These are phyloP conservation scores for Oedothorax gibbosus DNA, from an alignment of 1,140 invertebrate species.

Conservation along the genomic window DNA sequence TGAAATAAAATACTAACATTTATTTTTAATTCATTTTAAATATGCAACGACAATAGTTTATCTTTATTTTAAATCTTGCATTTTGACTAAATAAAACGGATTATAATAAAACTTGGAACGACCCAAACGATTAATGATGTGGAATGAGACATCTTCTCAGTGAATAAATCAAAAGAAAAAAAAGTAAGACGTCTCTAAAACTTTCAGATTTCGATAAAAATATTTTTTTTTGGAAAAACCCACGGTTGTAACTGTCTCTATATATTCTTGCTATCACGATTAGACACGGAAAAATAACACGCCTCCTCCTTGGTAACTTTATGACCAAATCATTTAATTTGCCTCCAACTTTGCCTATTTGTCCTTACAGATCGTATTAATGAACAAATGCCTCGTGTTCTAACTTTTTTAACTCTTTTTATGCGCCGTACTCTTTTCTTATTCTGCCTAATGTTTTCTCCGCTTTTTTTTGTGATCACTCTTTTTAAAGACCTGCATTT, in stretches of 20 bases:
- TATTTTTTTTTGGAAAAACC: slow-evolving; percentile 20
- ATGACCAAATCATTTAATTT: slow-evolving; percentile 54
- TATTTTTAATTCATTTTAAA: no score
- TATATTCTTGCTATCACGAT: slow-evolving; percentile 51
- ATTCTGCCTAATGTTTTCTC: slow-evolving; percentile 3
- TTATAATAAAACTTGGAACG: slow-evolving; percentile 12
- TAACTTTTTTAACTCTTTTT: slow-evolving; percentile 41
- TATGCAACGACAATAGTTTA: no score
- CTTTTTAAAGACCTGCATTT: slow-evolving; percentile 22
- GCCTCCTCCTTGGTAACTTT: slow-evolving; percentile 40
- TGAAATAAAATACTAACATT: no score
- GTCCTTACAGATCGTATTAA: slow-evolving; percentile 38
- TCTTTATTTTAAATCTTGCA: no score
- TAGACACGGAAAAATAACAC: slow-evolving; percentile 56
- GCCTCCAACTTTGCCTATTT: slow-evolving; percentile 31
- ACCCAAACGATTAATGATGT: slow-evolving; percentile 40
- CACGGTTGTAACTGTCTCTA: slow-evolving; percentile 41
- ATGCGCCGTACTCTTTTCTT: slow-evolving; percentile 18
- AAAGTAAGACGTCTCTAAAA: slow-evolving; percentile 12
- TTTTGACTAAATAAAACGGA: no score
- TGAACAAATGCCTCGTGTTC: slow-evolving; percentile 56
- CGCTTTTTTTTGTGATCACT: background rate
- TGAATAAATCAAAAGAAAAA: slow-evolving; percentile 42
- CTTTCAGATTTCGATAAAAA: background rate
- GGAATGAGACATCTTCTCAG: slow-evolving; percentile 7